A percentile compares a stretch with the other conserved stretches of the same genome.
Conservation (phyloP, 2,888 invertebrate genomes). For the Cremastinae sp. region DNA sequence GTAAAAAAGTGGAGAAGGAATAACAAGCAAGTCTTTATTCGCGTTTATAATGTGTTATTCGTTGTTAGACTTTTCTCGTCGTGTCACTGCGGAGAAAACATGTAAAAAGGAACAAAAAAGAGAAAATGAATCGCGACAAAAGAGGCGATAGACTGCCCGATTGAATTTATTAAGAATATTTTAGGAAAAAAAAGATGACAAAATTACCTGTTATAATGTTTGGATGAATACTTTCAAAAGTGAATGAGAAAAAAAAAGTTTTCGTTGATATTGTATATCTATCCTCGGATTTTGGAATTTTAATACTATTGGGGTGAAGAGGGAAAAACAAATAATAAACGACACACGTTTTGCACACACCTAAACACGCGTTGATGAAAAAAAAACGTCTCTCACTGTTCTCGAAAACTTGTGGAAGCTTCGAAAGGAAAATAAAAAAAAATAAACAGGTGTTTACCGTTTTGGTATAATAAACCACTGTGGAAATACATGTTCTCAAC, state of each 20-base stretch:
- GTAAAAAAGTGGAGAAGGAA: constrained; percentile 53
- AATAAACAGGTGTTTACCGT: constrained; percentile 59
- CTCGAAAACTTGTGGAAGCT: constrained; percentile 51
- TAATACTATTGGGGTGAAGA: constrained; percentile 42
- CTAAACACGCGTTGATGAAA: constrained; percentile 30
- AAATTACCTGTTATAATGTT: constrained; percentile 60
- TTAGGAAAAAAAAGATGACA: constrained; percentile 36
- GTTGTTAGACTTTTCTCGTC: constrained; percentile 53
- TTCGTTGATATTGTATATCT: constrained; percentile 54
- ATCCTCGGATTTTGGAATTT: constrained; percentile 50
- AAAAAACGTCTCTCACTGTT: constrained; percentile 48
- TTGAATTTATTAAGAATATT: constrained; percentile 54
- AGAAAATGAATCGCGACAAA: constrained; percentile 38
- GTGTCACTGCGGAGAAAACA: constrained; percentile 32
- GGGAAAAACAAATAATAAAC: neutral
- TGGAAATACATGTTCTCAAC: constrained; percentile 68
- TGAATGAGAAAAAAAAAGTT: constrained; percentile 58
- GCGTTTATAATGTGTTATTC: constrained; percentile 50
- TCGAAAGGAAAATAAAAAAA: constrained; percentile 55
- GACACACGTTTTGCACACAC: constrained; percentile 32
- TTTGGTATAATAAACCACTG: constrained; percentile 62
- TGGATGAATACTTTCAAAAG: constrained; percentile 54
- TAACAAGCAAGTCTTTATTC: constrained; percentile 62
- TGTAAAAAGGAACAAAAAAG: constrained; percentile 30
- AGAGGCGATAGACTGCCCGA: constrained; percentile 54